These are phyloP conservation scores for Rotaria sp. DNA, from an alignment of 2,888 invertebrate genomes.

Conservation along the genomic window DNA sequence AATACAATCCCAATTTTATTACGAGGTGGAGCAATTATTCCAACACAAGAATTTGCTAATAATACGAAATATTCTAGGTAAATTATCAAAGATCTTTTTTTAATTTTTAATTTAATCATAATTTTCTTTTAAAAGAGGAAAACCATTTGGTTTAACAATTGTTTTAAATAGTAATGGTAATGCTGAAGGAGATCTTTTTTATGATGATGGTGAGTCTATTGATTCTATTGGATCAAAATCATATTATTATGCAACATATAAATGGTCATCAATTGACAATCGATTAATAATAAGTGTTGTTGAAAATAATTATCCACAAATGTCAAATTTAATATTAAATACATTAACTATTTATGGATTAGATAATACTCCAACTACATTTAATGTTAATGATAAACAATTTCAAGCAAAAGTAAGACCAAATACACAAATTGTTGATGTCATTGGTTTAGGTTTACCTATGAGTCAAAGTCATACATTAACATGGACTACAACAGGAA, in stretches of 20 bases:
- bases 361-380: neutral
- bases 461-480: slow-evolving; percentile 27
- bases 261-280: neutral
- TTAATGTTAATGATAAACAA: neutral
- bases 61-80: slow-evolving; percentile 12
- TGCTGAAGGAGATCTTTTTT: slow-evolving; percentile 67
- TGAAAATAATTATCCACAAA: slow-evolving; percentile 34
- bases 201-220: slow-evolving; percentile 73
- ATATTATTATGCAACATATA: slow-evolving; percentile 34
- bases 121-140: slow-evolving; percentile 57
- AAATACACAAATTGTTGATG: neutral
- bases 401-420: neutral
- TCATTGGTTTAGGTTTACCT: neutral
- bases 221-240: slow-evolving; percentile 1
- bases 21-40: slow-evolving; percentile 48
- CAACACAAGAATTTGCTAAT: slow-evolving; percentile 42
- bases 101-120: no score
- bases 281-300: slow-evolving; percentile 33
- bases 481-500: slow-evolving; percentile 23
- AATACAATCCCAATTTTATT: slow-evolving; percentile 45
- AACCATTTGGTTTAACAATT: slow-evolving; percentile 64
- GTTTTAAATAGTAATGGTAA: slow-evolving; percentile 59
- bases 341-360: slow-evolving; percentile 21
- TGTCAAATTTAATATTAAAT: slow-evolving; percentile 32
- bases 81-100: neutral